Evolutionary conservation across 1,140 invertebrate species (phyloP).

Genomic region (Formica exsecta): DNA sequence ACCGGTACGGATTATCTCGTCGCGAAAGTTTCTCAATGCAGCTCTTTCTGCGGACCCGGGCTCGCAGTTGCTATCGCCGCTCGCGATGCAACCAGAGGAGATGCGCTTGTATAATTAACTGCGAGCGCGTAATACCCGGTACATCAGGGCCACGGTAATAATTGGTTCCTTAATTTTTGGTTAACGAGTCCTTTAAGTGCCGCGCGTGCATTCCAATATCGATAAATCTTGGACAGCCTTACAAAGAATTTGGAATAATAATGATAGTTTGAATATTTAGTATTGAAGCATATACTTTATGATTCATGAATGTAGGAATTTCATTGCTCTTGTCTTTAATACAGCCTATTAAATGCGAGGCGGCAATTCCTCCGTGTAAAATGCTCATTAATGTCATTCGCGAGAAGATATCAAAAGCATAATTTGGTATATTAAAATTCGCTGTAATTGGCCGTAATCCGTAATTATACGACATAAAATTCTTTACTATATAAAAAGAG

Average conservation of each 20-base stretch:
- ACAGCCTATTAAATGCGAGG: neutral
- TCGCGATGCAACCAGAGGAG: neutral
- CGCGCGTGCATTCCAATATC: constrained; percentile 41
- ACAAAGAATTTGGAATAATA: neutral
- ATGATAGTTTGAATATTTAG: neutral
- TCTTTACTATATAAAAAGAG: neutral
- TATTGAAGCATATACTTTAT: neutral
- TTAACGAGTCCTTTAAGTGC: constrained; percentile 74
- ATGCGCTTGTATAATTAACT: constrained; percentile 70
- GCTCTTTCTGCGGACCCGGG: constrained; percentile 26
- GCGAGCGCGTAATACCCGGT: constrained; percentile 68
- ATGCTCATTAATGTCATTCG: neutral
- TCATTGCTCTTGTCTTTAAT: neutral
- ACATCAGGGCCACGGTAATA: constrained; percentile 68
- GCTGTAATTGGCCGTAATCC: constrained; percentile 21
- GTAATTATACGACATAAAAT: constrained; percentile 24
- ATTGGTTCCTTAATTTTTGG: constrained; percentile 74
- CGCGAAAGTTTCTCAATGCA: constrained; percentile 49
- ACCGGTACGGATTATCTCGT: constrained; percentile 64
- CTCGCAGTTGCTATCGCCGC: neutral
- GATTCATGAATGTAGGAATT: neutral
- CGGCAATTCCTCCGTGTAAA: constrained; percentile 7
- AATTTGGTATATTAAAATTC: constrained; percentile 22
- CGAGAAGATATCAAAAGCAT: neutral
- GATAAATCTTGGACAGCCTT: constrained; percentile 54